Evolutionary conservation across 1,140 invertebrate genomes (phyloP).

Genomic region (Neuroterus valhalla): DNA sequence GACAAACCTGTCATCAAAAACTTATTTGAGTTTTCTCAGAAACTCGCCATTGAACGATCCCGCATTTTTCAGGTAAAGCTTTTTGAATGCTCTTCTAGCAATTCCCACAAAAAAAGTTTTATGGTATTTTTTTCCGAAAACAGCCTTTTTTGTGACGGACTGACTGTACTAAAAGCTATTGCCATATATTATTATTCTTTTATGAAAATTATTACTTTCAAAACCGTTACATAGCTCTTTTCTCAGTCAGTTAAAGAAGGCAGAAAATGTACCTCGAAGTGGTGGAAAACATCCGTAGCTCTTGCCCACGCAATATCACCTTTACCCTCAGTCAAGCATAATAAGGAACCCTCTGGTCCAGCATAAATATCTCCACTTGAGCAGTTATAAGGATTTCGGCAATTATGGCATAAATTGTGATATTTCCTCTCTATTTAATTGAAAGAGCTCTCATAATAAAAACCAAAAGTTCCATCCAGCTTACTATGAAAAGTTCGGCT

Average conservation of each 20-base stretch:
- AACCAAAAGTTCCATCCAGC: not conserved
- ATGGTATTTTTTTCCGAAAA: too few relatives aligned
- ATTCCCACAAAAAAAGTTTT: too few relatives aligned
- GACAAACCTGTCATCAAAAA: too few relatives aligned
- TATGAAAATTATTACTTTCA: too few relatives aligned
- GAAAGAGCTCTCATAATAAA: not conserved
- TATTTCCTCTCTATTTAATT: slow-evolving; percentile 79
- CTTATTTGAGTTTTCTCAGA: too few relatives aligned
- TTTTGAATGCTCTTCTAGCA: too few relatives aligned
- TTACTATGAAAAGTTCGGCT: slow-evolving; percentile 58
- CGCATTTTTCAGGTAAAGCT: too few relatives aligned
- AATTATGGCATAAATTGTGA: slow-evolving; percentile 82
- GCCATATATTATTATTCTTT: not conserved
- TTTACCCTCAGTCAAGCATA: slow-evolving; percentile 84
- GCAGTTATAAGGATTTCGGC: slow-evolving; percentile 79
- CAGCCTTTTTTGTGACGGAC: too few relatives aligned
- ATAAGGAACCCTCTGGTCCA: slow-evolving; percentile 85
- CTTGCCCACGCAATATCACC: slow-evolving; percentile 90
- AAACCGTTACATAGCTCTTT: too few relatives aligned
- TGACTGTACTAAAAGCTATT: not conserved
- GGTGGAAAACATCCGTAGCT: slow-evolving; percentile 77
- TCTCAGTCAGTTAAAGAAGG: not conserved
- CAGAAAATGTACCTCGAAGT: slow-evolving; percentile 78
- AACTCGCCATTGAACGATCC: too few relatives aligned
- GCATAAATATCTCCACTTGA: slow-evolving; percentile 85